Evolutionary conservation across 2,113 vertebrate species (phyloP), one percentile per base, ranked within the genome.

Genomic region (Labrus mixtus): DNA sequence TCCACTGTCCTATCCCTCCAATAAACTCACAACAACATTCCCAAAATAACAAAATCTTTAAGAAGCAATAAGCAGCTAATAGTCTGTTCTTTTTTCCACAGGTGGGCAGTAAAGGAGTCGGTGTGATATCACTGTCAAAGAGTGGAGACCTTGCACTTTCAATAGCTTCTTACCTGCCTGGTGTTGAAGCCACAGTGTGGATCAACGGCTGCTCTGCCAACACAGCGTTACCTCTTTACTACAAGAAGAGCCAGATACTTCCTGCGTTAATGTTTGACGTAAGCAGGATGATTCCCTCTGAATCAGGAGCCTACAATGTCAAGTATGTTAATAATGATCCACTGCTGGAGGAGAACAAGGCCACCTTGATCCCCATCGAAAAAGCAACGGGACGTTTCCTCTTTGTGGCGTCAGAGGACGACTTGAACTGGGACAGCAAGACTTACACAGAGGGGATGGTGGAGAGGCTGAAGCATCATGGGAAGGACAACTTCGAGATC

Each of bases 381-480:
- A 87, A 13, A 36, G 93, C 94, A 4, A 63, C 1, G 0, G 90
- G 90, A 15, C 90, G 78, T 20, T 93, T 95, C 79, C 94, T 96
- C 1, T 91, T 95, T 29, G 62, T 92, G 17, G 91, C 54, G 0
- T 90, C 93, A 0, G 85, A 89, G 68, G 93, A 95, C 36, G 95
- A 95, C 84, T 87, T 5, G 10, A 94, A 91, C 89, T 95, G 90
- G 94, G 90, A 93, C 76, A 94, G 92, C 70, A 81, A 82, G 11
- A 17, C 73, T 0, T 95, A 84, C 29, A 59, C 89, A 71, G 77
- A 1, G 0, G 65, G 90, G 56, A 81, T 92, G 58, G 85, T 86
- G 65, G 81, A 85, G 19, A 85, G 89, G 69, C 90, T 96, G 45
- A 86, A 25, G 75, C 82, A 2, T 15, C 43, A 73, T 0, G 91